These are phyloP conservation scores for Anas platyrhynchos DNA, from an alignment of 2,113 vertebrate species.

Conservation along the genomic window DNA sequence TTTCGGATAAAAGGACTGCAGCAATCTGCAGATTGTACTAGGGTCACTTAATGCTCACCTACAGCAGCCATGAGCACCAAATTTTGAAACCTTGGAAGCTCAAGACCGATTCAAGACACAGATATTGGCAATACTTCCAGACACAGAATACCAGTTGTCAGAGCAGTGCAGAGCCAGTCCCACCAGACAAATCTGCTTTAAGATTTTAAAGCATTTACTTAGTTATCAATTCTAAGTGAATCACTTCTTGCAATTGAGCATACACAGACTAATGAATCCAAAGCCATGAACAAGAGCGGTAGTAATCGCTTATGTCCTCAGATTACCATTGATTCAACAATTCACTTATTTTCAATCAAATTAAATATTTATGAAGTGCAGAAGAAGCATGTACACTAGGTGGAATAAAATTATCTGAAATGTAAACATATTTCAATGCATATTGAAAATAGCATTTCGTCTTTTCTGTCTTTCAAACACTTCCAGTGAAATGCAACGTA, in stretches of 20 bases:
- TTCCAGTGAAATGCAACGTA: background rate
- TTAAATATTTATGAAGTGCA: background rate
- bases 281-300: background rate
- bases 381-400: background rate
- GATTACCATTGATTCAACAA: accelerated
- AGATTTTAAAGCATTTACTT: background rate
- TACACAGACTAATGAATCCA: background rate
- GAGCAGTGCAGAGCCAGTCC: background rate
- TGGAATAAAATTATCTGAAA: background rate
- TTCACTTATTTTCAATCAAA: background rate
- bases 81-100: background rate
- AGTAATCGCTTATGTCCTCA: background rate
- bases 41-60: background rate
- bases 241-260: background rate
- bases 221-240: background rate
- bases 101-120: background rate
- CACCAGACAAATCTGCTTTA: background rate
- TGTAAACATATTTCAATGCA: background rate
- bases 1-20: background rate
- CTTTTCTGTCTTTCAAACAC: conserved; percentile 5
- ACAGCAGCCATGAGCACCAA: background rate
- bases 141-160: accelerated
- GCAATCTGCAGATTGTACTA: accelerated
- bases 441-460: background rate
- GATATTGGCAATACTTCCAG: accelerated